phyloP scores from a whole-genome alignment of 2,888 invertebrate species.

The Campoplex nolae region DNA sequence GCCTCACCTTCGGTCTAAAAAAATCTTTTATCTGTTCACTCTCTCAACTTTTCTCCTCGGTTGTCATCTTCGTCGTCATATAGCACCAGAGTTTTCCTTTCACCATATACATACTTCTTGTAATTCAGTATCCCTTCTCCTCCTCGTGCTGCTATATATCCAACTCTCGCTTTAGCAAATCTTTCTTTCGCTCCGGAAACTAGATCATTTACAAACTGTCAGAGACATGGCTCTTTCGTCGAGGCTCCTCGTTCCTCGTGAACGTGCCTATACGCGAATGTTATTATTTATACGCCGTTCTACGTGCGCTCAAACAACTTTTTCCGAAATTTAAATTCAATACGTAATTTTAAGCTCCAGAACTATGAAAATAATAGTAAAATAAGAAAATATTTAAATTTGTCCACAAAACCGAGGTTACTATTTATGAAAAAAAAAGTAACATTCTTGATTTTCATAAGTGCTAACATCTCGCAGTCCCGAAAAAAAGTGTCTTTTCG shows the following conservation, averaged over 20 bases:
- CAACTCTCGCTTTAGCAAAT: too few species aligned
- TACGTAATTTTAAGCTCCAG: not conserved
- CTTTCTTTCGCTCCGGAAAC: conserved; percentile 74
- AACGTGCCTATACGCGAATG: not conserved
- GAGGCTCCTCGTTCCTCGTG: conserved; percentile 51
- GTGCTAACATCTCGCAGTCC: not conserved
- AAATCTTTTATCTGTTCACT: conserved; percentile 66
- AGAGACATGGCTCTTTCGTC: conserved; percentile 73
- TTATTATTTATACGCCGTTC: conserved; percentile 1
- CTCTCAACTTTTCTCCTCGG: conserved; percentile 63
- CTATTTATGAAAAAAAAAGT: too few species aligned
- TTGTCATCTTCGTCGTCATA: conserved; percentile 47
- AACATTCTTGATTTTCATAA: not conserved
- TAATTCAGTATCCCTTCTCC: conserved; percentile 43
- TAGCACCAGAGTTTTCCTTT: conserved; percentile 70
- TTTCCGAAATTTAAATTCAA: not conserved
- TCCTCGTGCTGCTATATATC: too few species aligned
- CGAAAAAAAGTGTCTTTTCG: too few species aligned
- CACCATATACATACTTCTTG: conserved; percentile 58
- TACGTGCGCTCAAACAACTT: not conserved
- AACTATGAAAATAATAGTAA: not conserved
- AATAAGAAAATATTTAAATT: too few species aligned
- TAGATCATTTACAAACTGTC: conserved; percentile 82
- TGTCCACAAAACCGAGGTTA: too few species aligned
- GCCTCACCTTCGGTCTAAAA: conserved; percentile 42